Conservation (phyloP, 2,113 vertebrate species). For the Apeltes quadracus region DNA sequence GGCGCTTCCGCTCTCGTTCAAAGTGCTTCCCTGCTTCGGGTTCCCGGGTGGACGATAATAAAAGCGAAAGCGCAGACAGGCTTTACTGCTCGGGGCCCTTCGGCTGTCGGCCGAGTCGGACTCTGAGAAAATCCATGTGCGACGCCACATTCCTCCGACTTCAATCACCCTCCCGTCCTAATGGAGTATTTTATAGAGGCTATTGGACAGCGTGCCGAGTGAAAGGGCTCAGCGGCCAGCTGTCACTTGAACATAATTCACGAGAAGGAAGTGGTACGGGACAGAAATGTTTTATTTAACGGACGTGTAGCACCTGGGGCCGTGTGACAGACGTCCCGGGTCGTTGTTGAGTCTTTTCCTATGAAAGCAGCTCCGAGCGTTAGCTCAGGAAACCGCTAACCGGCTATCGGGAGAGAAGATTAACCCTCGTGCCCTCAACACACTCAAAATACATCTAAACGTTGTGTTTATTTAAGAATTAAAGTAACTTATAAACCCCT, state of each 20-base stretch:
- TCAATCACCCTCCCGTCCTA: slow-evolving; percentile 35
- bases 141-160: slow-evolving; percentile 48
- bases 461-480: too few relatives aligned
- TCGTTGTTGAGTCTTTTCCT: not conserved
- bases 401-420: too few relatives aligned
- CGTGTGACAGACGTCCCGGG: not conserved
- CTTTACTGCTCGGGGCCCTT: not conserved
- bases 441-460: too few relatives aligned
- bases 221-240: slow-evolving; percentile 49
- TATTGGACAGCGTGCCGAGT: slow-evolving; percentile 38
- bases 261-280: not conserved
- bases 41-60: not conserved
- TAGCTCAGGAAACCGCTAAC: too few relatives aligned
- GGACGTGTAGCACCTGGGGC: not conserved
- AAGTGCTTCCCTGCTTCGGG: not conserved
- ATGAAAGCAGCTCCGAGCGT: too few relatives aligned
- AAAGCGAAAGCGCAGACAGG: not conserved
- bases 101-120: not conserved
- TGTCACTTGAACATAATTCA: slow-evolving; percentile 33
- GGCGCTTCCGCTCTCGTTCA: not conserved
- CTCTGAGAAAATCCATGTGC: slow-evolving; percentile 31
- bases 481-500: too few relatives aligned
- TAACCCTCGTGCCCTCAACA: too few relatives aligned
- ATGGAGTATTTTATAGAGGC: slow-evolving; percentile 32
- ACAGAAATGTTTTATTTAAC: not conserved